A percentile compares a stretch with the other conserved stretches of the same genome.
phyloP scores from a whole-genome alignment of 1,140 invertebrate species.

The Tigriopus japonicus region DNA sequence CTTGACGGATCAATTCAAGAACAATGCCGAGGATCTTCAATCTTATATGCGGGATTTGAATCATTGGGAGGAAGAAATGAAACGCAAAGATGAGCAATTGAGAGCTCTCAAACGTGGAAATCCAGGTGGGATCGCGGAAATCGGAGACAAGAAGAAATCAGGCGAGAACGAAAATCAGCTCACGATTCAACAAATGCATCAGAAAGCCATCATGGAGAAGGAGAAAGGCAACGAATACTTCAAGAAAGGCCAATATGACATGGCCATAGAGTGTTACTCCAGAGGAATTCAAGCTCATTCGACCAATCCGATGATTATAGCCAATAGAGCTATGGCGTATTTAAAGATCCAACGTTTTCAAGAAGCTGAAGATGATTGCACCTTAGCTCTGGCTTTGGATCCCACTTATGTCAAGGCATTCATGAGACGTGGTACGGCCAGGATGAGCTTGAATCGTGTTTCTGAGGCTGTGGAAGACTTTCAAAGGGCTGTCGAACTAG shows the following conservation, averaged over 20 bases:
- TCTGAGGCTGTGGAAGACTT: conserved; percentile 45
- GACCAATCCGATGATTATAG: conserved; percentile 56
- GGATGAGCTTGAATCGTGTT: conserved; percentile 38
- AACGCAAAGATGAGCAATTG: conserved; percentile 9
- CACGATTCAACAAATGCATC: not conserved
- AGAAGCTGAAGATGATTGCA: conserved; percentile 54
- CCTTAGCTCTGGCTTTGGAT: conserved; percentile 45
- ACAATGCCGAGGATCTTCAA: not conserved
- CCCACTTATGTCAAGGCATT: conserved; percentile 57
- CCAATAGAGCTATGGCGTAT: conserved; percentile 68
- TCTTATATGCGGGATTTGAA: not conserved
- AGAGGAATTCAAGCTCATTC: conserved; percentile 51
- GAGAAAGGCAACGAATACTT: conserved; percentile 57
- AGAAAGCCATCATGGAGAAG: not conserved
- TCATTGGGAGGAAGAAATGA: conserved; percentile 7
- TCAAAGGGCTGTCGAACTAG: conserved; percentile 40
- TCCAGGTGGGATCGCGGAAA: not conserved
- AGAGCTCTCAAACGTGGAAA: not conserved
- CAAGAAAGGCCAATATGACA: conserved; percentile 49
- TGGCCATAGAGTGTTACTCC: conserved; percentile 58
- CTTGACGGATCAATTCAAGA: not conserved
- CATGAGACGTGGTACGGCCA: conserved; percentile 46
- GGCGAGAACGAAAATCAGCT: not conserved
- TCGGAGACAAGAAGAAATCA: not conserved
- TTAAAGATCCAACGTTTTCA: conserved; percentile 61